Evolutionary conservation across 2,113 vertebrate species (phyloP).

Genomic region (Semicossyphus pulcher): DNA sequence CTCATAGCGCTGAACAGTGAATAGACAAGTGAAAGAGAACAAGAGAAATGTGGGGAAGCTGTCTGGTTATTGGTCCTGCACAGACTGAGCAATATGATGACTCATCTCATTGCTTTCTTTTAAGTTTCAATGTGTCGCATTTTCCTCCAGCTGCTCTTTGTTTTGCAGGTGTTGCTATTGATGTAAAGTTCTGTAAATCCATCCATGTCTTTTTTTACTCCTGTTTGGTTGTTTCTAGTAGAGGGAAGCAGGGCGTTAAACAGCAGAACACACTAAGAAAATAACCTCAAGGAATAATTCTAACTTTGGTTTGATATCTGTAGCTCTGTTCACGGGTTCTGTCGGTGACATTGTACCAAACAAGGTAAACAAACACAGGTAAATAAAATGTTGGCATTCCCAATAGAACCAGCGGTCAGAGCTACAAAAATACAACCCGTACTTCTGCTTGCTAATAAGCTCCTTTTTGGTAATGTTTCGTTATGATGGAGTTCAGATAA

Average conservation of each 20-base stretch:
- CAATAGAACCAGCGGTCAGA: neutral
- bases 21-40: neutral
- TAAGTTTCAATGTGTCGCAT: conserved; percentile 66
- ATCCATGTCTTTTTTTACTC: conserved; percentile 58
- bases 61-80: conserved; percentile 82
- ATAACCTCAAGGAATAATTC: neutral
- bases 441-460: neutral
- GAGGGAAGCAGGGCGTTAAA: conserved; percentile 71
- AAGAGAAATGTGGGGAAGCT: conserved; percentile 13
- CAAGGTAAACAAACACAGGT: neutral
- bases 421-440: neutral
- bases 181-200: conserved; percentile 68
- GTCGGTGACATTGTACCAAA: neutral
- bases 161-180: conserved; percentile 75
- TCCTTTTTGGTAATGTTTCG: neutral
- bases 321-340: neutral
- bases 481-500: neutral
- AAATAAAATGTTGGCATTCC: neutral
- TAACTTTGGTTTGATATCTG: neutral
- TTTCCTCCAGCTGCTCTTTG: conserved; percentile 71
- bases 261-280: neutral
- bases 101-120: conserved; percentile 77
- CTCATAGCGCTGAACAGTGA: conserved; percentile 1
- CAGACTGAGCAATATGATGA: conserved; percentile 65
- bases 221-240: conserved; percentile 65